Base-by-base conservation (phyloP, 2,888 invertebrate species). In the Apodemia mormo region DNA sequence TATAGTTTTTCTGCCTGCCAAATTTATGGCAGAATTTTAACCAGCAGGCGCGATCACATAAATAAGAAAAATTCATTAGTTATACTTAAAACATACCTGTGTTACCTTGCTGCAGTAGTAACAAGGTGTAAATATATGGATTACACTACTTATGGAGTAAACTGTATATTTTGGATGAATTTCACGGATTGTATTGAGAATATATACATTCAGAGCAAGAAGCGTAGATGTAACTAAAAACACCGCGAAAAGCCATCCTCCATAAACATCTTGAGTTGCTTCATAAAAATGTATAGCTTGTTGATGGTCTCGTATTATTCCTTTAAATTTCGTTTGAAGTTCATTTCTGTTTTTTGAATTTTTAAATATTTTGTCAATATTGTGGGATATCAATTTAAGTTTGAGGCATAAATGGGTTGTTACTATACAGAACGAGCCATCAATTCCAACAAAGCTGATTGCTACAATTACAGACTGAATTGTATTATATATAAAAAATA, bases 361-460 rank as follows among this genome's bases (percentile, higher is more conserved):
- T 54, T 76, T 73, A 71, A 88, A 89, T 0, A 85, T 83, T 67
- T 74, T 83, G 0, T 78, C 56, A 37, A 87, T 75, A 72, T 86
- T 87, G 56, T 81, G 80, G 0, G 79, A 72, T 72, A 89, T 74
- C 58, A 90, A 70, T 75, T 89, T 88, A 12, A 90, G 71, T 73
- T 90, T 90, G 1, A 90, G 76, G 6, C 85, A 78, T 43, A 89
- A 76, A 74, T 90, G 88, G 0, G 83, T 86, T 0, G 84, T 86
- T 0, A 85, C 84, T 66, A 90, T 88, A 69, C 89, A 88, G 70
- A 88, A 89, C 0, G 87, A 87, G 0, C 88, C 88, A 52, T 89
- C 90, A 12, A 89, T 83, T 1, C 89, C 89, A 4, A 80, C 76
- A 71, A 83, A 90, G 54, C 83, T 84, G 1, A 85, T 84, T 2